phyloP scores from a whole-genome alignment of 92 coral and sea anemone species.

The Palythoa caribaeorum region DNA sequence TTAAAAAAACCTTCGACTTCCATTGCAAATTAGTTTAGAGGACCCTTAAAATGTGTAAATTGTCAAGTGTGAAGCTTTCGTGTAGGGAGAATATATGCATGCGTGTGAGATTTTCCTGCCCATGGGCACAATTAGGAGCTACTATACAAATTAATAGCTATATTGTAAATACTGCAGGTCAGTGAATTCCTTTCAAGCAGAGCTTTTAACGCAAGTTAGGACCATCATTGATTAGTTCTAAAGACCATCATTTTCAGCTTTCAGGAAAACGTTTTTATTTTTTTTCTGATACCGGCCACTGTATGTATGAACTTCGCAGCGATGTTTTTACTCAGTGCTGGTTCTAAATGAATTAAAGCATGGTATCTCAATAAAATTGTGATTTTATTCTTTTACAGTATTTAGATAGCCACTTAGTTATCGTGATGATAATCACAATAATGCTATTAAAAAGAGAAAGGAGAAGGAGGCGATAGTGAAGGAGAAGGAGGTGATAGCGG shows the following conservation, averaged over 20 bases:
- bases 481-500: no score
- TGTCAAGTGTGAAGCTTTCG: not conserved
- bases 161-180: slow-evolving; percentile 9
- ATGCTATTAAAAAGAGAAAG: no score
- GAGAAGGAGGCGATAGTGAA: no score
- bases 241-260: not conserved
- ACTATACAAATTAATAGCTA: not conserved
- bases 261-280: not conserved
- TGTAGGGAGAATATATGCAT: not conserved
- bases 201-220: no score
- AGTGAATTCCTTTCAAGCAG: not conserved
- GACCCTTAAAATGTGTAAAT: not conserved
- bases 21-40: not conserved
- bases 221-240: not conserved
- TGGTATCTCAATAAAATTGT: no score
- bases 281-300: not conserved
- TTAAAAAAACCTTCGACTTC: not conserved
- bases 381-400: no score
- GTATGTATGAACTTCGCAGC: not conserved
- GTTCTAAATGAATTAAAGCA: not conserved
- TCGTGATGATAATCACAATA: no score
- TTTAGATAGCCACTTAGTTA: no score
- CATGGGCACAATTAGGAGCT: not conserved
- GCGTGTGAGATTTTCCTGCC: not conserved
- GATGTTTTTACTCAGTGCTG: not conserved